Evolutionary conservation across 2,888 invertebrate genomes (phyloP), one percentile per base, ranked within the genome.

Genomic region (Euspilapteryx auroguttella): DNA sequence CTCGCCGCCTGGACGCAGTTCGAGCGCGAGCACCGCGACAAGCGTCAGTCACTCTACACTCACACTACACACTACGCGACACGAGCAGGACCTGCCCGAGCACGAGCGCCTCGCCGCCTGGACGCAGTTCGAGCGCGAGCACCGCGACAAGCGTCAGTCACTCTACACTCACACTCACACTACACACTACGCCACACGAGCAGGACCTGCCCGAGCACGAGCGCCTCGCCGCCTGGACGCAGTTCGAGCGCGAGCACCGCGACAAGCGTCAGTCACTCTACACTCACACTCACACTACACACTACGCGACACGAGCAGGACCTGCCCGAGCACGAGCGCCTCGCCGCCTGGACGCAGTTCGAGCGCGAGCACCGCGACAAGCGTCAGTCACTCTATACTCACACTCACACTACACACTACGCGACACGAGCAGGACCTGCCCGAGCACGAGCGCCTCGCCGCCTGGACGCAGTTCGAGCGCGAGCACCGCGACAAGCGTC

Each of bases 131-230:
- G 5, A 17, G 17, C 5, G 5, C 17, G 17, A 17, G 17, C 17
- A 17, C 17, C 17, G 8, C 17, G 17, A 17, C 17, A n/a, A n/a
- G n/a, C n/a, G 5, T 8, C 17, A 17, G 17, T 17, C 17, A 17
- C 5, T 17, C 5, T 17, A 17, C 17, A 17, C 17, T 17, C 17
- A 17, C 17, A 17, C 17, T 17, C 17, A 17, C 17, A 17, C 17
- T n/a, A 17, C 17, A 17, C 17, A 6, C 17, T 17, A 17, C 17
- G 17, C 17, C 17, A 5, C 77, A 81, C 28, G 89, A 89, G 44
- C 92, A 93, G 57, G 86, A 86, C 38, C 68, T 96, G 40, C 85
- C 87, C 31, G 92, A 92, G 55, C 86, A 88, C 47, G 94, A 94
- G 62, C 81, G 89, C 41, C 83, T 85, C 42, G 82, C 85, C 32